phyloP scores from a whole-genome alignment of 2,888 invertebrate genomes.

The Stramonita haemastoma region DNA sequence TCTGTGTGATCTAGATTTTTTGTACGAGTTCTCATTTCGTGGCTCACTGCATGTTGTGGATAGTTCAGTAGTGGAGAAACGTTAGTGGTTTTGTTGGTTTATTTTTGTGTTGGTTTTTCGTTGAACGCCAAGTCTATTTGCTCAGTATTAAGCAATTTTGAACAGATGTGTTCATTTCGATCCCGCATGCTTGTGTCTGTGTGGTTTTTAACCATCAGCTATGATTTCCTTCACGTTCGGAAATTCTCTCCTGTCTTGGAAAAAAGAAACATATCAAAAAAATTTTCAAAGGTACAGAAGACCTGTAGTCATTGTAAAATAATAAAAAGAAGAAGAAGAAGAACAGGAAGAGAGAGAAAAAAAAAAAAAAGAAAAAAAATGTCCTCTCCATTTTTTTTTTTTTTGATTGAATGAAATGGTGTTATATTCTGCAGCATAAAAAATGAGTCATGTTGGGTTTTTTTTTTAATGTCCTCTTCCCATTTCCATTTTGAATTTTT shows the following conservation, averaged over 20 bases:
- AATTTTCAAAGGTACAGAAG: slow-evolving; percentile 22
- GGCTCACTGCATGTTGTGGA: neutral
- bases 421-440: slow-evolving; percentile 13
- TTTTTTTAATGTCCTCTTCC: neutral
- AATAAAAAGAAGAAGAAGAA: neutral
- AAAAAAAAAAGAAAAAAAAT: neutral
- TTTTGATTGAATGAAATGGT: neutral
- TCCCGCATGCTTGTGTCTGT: neutral
- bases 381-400: neutral
- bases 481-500: neutral
- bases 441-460: neutral
- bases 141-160: slow-evolving; percentile 21
- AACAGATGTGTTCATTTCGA: neutral
- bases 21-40: neutral
- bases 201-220: neutral
- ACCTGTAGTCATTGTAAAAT: slow-evolving; percentile 4
- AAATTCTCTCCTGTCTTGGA: neutral
- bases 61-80: neutral
- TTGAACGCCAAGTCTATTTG: slow-evolving; percentile 3
- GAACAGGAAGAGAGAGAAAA: neutral
- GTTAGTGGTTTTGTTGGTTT: neutral
- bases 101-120: neutral
- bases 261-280: slow-evolving; percentile 37
- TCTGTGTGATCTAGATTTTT: slow-evolving; percentile 11
- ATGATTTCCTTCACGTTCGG: neutral